These are phyloP conservation scores for Centrocercus urophasianus DNA, from an alignment of 2,113 vertebrate genomes.

Conservation along the genomic window DNA sequence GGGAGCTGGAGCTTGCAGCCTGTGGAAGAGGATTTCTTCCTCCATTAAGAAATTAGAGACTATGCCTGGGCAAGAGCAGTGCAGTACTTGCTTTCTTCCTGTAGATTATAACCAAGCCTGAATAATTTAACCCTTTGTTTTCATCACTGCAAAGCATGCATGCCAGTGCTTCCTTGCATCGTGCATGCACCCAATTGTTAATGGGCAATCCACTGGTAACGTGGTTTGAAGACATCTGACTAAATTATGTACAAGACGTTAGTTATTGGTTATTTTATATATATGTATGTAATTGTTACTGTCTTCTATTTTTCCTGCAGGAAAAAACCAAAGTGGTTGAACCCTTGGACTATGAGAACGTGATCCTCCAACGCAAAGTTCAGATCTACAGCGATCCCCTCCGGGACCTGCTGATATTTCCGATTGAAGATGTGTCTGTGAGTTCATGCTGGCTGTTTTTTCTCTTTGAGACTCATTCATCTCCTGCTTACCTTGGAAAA, in stretches of 20 bases:
- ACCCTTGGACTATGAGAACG: slow-evolving; percentile 94
- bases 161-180: background rate
- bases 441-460: slow-evolving; percentile 59
- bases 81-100: background rate
- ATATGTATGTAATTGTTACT: background rate
- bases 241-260: background rate
- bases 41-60: slow-evolving; percentile 28
- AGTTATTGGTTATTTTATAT: background rate
- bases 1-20: background rate
- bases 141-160: background rate
- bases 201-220: background rate
- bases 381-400: slow-evolving; percentile 98
- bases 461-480: background rate
- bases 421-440: slow-evolving; percentile 93
- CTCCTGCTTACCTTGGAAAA: background rate
- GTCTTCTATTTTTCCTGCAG: slow-evolving; percentile 65
- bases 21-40: slow-evolving; percentile 5
- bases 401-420: slow-evolving; percentile 95
- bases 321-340: slow-evolving; percentile 96
- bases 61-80: background rate
- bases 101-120: background rate
- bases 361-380: slow-evolving; percentile 92
- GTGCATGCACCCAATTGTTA: background rate
- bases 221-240: background rate
- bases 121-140: background rate